Evolutionary conservation across 2,113 vertebrate species (phyloP).

Genomic region (Mystacornis crossleyi): DNA sequence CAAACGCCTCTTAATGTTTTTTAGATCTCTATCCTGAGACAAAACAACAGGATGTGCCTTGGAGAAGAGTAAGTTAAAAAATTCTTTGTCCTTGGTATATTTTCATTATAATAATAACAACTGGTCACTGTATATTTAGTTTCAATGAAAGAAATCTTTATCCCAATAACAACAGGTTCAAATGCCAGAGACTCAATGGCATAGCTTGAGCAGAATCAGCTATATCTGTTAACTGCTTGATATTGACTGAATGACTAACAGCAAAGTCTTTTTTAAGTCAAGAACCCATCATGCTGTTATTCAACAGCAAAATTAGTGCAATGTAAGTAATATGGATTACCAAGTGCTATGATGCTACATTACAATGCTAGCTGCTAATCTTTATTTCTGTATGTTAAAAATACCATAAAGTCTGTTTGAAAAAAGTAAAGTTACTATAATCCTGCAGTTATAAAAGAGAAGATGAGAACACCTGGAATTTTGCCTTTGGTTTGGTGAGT

Average conservation of each 20-base stretch:
- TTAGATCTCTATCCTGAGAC: conserved; percentile 93
- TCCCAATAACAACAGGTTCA: background rate
- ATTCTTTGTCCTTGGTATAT: background rate
- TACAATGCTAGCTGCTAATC: background rate
- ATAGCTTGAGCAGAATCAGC: background rate
- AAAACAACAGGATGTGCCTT: conserved; percentile 86
- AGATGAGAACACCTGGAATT: background rate
- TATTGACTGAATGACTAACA: background rate
- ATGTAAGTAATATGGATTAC: background rate
- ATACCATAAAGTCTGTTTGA: background rate
- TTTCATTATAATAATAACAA: background rate
- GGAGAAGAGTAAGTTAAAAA: conserved; percentile 82
- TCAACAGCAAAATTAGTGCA: background rate
- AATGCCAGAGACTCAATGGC: background rate
- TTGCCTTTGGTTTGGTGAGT: background rate
- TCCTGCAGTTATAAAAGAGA: background rate
- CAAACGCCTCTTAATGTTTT: background rate
- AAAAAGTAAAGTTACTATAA: background rate
- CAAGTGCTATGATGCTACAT: background rate
- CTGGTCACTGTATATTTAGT: background rate
- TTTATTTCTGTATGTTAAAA: background rate
- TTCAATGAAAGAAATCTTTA: background rate
- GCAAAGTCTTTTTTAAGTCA: background rate
- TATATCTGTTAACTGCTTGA: background rate
- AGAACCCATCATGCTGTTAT: background rate